Evolutionary conservation across 2,888 invertebrate species (phyloP), one percentile per base, ranked within the genome.

Genomic region (Anthrax anthrax): DNA sequence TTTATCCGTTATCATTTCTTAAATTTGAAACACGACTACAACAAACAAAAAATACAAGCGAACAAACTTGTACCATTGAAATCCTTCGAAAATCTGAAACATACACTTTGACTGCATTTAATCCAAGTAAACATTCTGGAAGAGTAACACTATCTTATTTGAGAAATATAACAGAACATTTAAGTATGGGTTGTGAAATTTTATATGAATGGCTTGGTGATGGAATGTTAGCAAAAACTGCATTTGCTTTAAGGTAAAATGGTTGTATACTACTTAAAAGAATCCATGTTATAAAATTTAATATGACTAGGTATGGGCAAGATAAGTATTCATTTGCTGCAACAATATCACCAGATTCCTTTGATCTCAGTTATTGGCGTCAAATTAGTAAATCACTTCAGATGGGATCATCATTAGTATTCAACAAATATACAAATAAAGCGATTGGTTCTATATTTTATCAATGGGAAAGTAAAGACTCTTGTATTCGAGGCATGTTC

Each of bases 311-410:
- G 39, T 65, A 65, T 46, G 52, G 54, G 4, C 56, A 58, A n/a
- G 55, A 62, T 46, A 56, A 57, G 17, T 60, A 58, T 39, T 56
- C 62, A 2, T 29, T 63, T 32, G 66, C 65, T 6, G 57, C 63
- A n/a, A 60, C 64, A 0, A 53, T 58, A 8, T 66, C 68, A 2
- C 54, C 56, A 0, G 57, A 58, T 34, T 66, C 64, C 2, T 55
- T 68, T 23, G 66, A 68, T 49, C 51, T 64, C 3, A 68, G 64
- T 54, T 65, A 63, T 46, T 68, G 68, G 68, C 64, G 63, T 29
- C 63, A 65, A 12, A 53, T 68, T 18, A 60, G 65, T 55, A 54
- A 54, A 16, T 55, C 55, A 17, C 59, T 67, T 23, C 67, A 68
- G 52, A 58, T 68, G 58, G 66, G 64, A 37, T 62, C 53, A 37